Conservation (phyloP, 2,888 invertebrate genomes). For the Pimpla rufipes region DNA sequence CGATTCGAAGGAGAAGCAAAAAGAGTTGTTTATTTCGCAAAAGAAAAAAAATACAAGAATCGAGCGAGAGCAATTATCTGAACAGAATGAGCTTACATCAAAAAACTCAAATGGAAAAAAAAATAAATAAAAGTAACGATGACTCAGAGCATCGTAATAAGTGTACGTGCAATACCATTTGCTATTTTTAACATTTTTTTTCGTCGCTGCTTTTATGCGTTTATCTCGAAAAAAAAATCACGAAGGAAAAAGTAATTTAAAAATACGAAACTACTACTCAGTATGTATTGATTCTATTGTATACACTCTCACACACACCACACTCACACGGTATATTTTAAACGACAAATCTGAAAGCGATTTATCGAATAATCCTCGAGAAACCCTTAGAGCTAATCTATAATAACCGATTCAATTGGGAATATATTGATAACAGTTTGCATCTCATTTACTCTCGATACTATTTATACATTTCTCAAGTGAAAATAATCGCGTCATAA, state of each 20-base stretch:
- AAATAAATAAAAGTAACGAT: slow-evolving; percentile 36
- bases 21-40: slow-evolving; percentile 54
- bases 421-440: slow-evolving; percentile 41
- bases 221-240: slow-evolving; percentile 28
- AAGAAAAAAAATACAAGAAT: slow-evolving; percentile 40
- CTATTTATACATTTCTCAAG: slow-evolving; percentile 24
- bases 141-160: slow-evolving; percentile 48
- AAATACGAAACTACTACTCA: slow-evolving; percentile 58
- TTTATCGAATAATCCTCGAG: slow-evolving; percentile 42
- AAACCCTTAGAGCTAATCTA: slow-evolving; percentile 56
- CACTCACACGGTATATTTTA: slow-evolving; percentile 53
- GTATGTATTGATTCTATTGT: slow-evolving; percentile 65
- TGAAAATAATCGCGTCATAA: slow-evolving; percentile 18
- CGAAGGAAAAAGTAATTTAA: slow-evolving; percentile 50
- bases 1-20: slow-evolving; percentile 15
- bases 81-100: slow-evolving; percentile 79
- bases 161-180: slow-evolving; percentile 54
- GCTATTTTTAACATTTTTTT: slow-evolving; percentile 41
- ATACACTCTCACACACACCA: slow-evolving; percentile 12
- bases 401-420: slow-evolving; percentile 56
- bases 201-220: slow-evolving; percentile 60
- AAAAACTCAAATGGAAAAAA: slow-evolving; percentile 72
- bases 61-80: slow-evolving; percentile 74
- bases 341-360: slow-evolving; percentile 50
- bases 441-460: slow-evolving; percentile 15